Conservation (phyloP, 2,888 invertebrate species). For the Phyllotreta cruciferae region DNA sequence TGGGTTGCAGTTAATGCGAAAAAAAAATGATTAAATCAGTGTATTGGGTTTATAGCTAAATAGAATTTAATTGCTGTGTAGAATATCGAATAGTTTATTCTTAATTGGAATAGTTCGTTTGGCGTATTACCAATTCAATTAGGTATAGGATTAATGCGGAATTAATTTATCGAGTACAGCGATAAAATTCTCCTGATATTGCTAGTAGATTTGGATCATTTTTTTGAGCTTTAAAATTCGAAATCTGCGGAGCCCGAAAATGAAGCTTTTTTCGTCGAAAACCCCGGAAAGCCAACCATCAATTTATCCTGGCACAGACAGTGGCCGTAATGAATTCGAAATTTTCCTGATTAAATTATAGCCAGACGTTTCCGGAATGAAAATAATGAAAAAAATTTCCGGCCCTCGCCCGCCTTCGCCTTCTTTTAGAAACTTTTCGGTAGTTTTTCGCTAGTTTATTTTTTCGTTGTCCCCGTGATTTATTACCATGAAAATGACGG, state of each 20-base stretch:
- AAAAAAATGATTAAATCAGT: neutral
- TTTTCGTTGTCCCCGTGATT: too few relatives aligned
- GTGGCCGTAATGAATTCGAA: slow-evolving; percentile 32
- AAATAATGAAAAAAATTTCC: slow-evolving; percentile 25
- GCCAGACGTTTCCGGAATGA: slow-evolving; percentile 17
- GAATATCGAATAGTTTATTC: too few relatives aligned
- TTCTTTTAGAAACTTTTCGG: too few relatives aligned
- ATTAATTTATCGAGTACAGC: neutral
- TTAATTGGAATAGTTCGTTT: too few relatives aligned
- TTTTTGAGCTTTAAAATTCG: slow-evolving; percentile 24
- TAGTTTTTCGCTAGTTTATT: too few relatives aligned
- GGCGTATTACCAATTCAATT: too few relatives aligned
- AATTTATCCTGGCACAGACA: slow-evolving; percentile 23
- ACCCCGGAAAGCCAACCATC: slow-evolving; percentile 19
- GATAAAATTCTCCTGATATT: neutral
- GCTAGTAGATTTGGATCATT: slow-evolving; percentile 5
- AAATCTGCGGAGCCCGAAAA: slow-evolving; percentile 15
- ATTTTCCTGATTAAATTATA: slow-evolving; percentile 37
- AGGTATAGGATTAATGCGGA: neutral
- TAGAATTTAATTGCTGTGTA: too few relatives aligned
- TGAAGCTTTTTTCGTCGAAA: slow-evolving; percentile 14
- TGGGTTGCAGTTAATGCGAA: too few relatives aligned
- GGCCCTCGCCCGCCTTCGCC: neutral
- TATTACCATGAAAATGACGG: too few relatives aligned
- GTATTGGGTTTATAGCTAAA: neutral